Percentiles rank a stretch among this genome's conserved stretches.
These are phyloP conservation scores for Brachionus manjavacas DNA, from an alignment of 1,140 invertebrate species.

Conservation along the genomic window DNA sequence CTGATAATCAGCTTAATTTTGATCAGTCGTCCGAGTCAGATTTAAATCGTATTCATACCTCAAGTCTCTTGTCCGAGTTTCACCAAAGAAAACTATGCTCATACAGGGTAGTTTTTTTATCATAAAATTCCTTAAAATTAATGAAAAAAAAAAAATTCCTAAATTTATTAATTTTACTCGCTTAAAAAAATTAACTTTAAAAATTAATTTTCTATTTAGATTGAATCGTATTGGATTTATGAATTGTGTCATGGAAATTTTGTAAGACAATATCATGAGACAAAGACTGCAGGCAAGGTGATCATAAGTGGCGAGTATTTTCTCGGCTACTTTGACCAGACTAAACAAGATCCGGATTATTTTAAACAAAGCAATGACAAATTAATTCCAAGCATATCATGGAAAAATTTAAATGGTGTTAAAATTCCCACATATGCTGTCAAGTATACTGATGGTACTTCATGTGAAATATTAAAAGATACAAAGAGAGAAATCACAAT, in stretches of 20 bases:
- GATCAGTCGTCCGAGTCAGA: background rate
- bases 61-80: background rate
- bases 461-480: slow-evolving; percentile 36
- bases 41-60: background rate
- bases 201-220: slow-evolving; percentile 52
- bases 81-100: slow-evolving; percentile 26
- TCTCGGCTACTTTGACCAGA: slow-evolving; percentile 21
- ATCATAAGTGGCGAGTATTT: slow-evolving; percentile 12
- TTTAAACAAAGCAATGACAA: slow-evolving; percentile 26
- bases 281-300: slow-evolving; percentile 21
- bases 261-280: slow-evolving; percentile 81
- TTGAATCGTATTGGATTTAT: slow-evolving; percentile 95
- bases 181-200: too few species aligned
- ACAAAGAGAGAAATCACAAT: background rate
- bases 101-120: slow-evolving; percentile 9
- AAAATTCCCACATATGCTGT: slow-evolving; percentile 22
- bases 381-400: background rate
- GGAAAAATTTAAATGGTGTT: slow-evolving; percentile 28
- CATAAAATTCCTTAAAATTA: background rate
- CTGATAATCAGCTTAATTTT: background rate
- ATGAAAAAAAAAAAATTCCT: background rate
- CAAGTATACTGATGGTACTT: slow-evolving; percentile 38
- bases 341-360: slow-evolving; percentile 35
- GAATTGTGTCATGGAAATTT: slow-evolving; percentile 87
- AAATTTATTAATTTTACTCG: too few species aligned